phyloP scores from a whole-genome alignment of 2,797 vertebrate species.

The Chromis chromis region DNA sequence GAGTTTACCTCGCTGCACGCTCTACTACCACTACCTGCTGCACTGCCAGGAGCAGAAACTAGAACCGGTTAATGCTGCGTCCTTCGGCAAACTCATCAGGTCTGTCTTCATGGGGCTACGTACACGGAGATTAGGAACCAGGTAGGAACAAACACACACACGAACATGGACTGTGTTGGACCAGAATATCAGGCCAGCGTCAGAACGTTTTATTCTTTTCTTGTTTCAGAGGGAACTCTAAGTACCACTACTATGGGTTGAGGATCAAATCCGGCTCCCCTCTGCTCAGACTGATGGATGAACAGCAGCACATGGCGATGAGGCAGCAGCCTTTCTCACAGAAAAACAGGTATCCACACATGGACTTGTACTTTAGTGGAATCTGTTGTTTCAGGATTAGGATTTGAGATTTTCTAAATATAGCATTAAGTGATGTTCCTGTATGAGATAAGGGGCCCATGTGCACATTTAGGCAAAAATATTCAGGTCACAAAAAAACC shows the following conservation, averaged over 20 bases:
- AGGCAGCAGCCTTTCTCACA: constrained; percentile 93
- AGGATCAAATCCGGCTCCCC: constrained; percentile 93
- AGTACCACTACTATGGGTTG: constrained; percentile 96
- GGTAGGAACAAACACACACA: constrained; percentile 76
- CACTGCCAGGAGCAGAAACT: constrained; percentile 96
- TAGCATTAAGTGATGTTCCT: too few relatives aligned
- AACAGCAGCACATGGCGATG: constrained; percentile 95
- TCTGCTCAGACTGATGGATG: constrained; percentile 91
- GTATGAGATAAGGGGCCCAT: too few relatives aligned
- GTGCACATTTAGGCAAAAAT: too few relatives aligned
- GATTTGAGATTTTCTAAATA: background rate
- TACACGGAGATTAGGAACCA: constrained; percentile 91
- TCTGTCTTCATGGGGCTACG: constrained; percentile 94
- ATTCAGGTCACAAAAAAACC: too few relatives aligned
- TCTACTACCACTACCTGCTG: constrained; percentile 95
- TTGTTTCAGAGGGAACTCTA: constrained; percentile 91
- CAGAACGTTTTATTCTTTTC: constrained; percentile 22
- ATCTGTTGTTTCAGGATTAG: background rate
- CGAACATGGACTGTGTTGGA: background rate
- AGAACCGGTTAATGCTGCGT: constrained; percentile 93
- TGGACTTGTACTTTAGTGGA: background rate
- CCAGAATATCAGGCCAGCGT: background rate
- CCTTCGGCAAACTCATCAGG: constrained; percentile 95
- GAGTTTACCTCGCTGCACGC: constrained; percentile 92
- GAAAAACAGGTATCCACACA: constrained; percentile 87